Base-by-base conservation (phyloP, 1,140 invertebrate genomes). In the Apis dorsata region DNA sequence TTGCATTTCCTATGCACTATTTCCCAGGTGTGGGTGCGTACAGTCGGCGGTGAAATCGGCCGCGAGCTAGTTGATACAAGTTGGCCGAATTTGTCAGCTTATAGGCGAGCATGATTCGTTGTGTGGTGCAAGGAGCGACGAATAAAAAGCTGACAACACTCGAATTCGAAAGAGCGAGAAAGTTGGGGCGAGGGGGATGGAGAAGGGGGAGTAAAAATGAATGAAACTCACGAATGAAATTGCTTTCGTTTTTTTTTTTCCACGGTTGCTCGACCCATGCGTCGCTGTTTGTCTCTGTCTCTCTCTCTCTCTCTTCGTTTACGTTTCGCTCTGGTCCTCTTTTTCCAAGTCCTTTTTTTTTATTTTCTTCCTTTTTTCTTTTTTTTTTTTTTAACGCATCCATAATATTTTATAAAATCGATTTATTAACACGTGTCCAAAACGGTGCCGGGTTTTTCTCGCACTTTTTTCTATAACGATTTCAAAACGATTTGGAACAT, bases 1-100 rank as follows among this genome's bases (percentile, higher is more conserved):
- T 92, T 92, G 91, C 89, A 92, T 91, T 92, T 92, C 88, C 91
- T 90, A 91, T 91, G 89, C 90, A 90, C 87, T 91, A 91, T 92
- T 92, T 91, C 88, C 88, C 86, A 81, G 81, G 85, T 88, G 90
- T 88, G 82, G 83, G 83, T 88, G 85, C 82, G 88, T 89, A 87
- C 87, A 88, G 86, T 88, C 85, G n/a, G 53, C 17, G n/a, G 57
- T 55, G 53, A 83, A 88, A 85, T 51, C 65, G 70, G 4, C n/a
- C 49, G 55, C 11, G 17, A 15, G 10, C 15, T 13, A 44, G 44
- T 13, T 44, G 19, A 57, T 57, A 53, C 79, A 78, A 28, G 70
- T 57, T 73, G 17, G n/a, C 57, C 49, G 57, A 86, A 87, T 87
- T 53, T 87, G 86, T 81, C 82, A 74, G 86, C 82, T 87, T 87